Evolutionary conservation across 2,113 vertebrate genomes (phyloP).

Genomic region (Tinamus guttatus): DNA sequence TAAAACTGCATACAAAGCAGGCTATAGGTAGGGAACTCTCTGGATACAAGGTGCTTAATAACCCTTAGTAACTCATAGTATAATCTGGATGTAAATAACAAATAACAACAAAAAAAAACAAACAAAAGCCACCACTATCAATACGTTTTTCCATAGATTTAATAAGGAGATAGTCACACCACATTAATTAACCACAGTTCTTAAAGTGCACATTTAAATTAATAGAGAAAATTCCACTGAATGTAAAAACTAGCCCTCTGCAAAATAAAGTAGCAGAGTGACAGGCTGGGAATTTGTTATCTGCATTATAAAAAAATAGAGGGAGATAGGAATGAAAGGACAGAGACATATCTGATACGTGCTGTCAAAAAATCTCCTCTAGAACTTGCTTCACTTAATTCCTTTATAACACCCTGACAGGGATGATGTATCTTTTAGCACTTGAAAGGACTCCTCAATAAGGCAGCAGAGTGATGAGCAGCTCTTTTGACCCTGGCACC

Average conservation of each 20-base stretch:
- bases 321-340: slow-evolving; percentile 59
- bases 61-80: not conserved
- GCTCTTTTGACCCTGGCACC: slow-evolving; percentile 72
- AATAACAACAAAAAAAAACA: not conserved
- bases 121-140: not conserved
- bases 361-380: slow-evolving; percentile 71
- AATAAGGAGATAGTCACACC: not conserved
- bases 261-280: slow-evolving; percentile 37
- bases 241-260: not conserved
- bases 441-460: slow-evolving; percentile 76
- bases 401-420: slow-evolving; percentile 73
- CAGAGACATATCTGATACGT: slow-evolving; percentile 55
- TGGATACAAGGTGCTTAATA: not conserved
- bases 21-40: not conserved
- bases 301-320: slow-evolving; percentile 34
- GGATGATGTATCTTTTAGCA: slow-evolving; percentile 77
- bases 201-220: not conserved
- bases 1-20: not conserved
- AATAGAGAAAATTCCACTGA: slow-evolving; percentile 3
- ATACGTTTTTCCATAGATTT: not conserved
- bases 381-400: slow-evolving; percentile 78
- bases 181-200: slow-evolving; percentile 25
- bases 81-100: not conserved
- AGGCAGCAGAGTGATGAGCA: slow-evolving; percentile 70
- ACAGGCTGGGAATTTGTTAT: slow-evolving; percentile 39